Percentiles rank a stretch among this genome's conserved stretches.
phyloP scores from a whole-genome alignment of 2,888 invertebrate species.

The Euproctis similis region DNA sequence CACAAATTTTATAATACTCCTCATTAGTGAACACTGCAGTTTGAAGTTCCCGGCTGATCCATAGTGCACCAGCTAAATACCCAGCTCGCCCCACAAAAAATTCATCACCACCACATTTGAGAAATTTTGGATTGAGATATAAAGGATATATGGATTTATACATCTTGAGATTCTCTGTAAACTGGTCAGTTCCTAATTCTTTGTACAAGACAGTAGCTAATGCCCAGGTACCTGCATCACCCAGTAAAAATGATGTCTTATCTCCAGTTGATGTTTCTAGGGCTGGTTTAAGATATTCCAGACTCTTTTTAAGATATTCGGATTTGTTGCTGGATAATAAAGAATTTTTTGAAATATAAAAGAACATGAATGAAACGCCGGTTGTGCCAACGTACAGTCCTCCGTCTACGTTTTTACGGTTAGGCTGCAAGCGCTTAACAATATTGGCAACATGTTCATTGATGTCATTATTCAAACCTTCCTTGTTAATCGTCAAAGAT shows the following conservation, averaged over 20 bases:
- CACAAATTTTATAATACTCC: conserved; percentile 79
- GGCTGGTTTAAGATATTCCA: conserved; percentile 79
- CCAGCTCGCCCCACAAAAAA: conserved; percentile 90
- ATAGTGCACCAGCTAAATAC: conserved; percentile 84
- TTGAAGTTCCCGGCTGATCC: conserved; percentile 78
- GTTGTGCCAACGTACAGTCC: conserved; percentile 82
- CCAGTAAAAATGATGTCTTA: conserved; percentile 83
- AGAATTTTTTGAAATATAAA: conserved; percentile 78
- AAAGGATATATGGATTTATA: conserved; percentile 52
- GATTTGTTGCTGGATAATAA: conserved; percentile 54
- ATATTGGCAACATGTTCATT: conserved; percentile 47
- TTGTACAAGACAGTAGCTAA: conserved; percentile 79
- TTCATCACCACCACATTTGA: conserved; percentile 85
- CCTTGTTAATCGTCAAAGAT: conserved; percentile 28
- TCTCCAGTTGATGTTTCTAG: conserved; percentile 76
- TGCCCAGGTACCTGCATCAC: conserved; percentile 85
- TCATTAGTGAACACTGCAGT: conserved; percentile 51
- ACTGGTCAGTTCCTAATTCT: conserved; percentile 59
- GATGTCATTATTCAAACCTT: conserved; percentile 37
- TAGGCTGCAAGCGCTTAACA: conserved; percentile 45
- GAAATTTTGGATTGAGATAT: conserved; percentile 64
- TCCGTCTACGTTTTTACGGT: conserved; percentile 64
- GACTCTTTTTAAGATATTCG: conserved; percentile 74
- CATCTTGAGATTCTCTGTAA: conserved; percentile 39
- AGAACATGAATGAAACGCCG: conserved; percentile 86